Conservation (phyloP, 2,113 vertebrate genomes). For the Edolisoma coerulescens region DNA sequence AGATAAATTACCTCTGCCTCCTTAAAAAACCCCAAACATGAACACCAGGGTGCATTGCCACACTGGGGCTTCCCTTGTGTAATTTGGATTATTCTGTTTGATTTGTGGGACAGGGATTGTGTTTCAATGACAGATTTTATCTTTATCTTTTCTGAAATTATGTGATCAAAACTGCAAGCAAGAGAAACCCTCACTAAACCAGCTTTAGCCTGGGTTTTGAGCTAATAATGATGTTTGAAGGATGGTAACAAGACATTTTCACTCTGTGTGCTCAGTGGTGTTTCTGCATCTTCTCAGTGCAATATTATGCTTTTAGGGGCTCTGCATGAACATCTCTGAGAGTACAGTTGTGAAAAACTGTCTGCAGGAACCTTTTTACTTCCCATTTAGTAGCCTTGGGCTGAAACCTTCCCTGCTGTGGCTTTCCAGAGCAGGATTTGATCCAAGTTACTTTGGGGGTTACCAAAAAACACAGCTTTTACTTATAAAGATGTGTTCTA, state of each 20-base stretch:
- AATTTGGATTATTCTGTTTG: not conserved
- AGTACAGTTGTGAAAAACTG: not conserved
- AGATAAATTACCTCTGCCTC: not conserved
- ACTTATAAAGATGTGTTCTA: not conserved
- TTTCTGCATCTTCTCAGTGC: not conserved
- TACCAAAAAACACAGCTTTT: not conserved
- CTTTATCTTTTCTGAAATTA: not conserved
- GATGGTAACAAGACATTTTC: not conserved
- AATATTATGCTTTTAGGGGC: not conserved
- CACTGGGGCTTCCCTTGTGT: not conserved
- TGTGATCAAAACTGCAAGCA: not conserved
- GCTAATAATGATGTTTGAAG: not conserved
- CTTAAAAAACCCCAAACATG: not conserved
- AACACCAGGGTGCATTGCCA: not conserved
- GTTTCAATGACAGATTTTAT: not conserved
- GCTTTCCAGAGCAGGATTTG: not conserved
- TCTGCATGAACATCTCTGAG: not conserved
- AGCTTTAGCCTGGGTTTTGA: not conserved
- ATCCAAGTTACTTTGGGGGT: not conserved
- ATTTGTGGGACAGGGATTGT: not conserved
- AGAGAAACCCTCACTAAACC: not conserved
- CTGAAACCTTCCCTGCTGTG: not conserved
- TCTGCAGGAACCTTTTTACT: not conserved
- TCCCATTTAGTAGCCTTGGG: not conserved
- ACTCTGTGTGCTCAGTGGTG: not conserved